Conservation (phyloP, 2,797 vertebrate genomes). For the Clarias platycephalus region DNA sequence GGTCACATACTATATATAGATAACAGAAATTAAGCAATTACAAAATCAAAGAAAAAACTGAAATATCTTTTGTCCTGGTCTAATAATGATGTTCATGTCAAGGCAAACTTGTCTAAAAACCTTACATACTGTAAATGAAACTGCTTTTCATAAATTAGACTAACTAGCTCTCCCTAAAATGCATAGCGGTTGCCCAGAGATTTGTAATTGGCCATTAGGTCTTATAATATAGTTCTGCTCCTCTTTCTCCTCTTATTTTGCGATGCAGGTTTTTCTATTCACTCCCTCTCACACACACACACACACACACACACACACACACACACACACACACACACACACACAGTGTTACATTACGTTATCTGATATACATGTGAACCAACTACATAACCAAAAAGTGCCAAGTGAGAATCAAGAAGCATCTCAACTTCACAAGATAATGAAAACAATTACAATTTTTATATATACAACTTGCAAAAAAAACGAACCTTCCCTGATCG, state of each 20-base stretch:
- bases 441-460: slow-evolving; percentile 59
- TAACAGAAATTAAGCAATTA: slow-evolving; percentile 28
- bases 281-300: background rate
- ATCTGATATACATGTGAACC: background rate
- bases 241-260: background rate
- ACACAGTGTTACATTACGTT: slow-evolving; percentile 12
- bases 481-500: slow-evolving; percentile 74
- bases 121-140: background rate
- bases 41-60: background rate
- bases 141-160: slow-evolving; percentile 8
- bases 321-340: background rate
- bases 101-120: background rate
- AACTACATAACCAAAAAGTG: background rate
- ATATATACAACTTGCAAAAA: slow-evolving; percentile 53
- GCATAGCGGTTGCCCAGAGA: slow-evolving; percentile 44
- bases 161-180: slow-evolving; percentile 28
- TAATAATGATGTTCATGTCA: background rate
- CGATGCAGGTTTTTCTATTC: background rate
- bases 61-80: background rate
- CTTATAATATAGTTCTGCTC: background rate
- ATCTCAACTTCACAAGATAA: slow-evolving; percentile 31
- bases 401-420: slow-evolving; percentile 4
- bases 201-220: slow-evolving; percentile 21
- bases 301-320: background rate
- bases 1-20: background rate